Conservation (phyloP, 1,140 invertebrate genomes). For the Sarcophaga bullata region DNA sequence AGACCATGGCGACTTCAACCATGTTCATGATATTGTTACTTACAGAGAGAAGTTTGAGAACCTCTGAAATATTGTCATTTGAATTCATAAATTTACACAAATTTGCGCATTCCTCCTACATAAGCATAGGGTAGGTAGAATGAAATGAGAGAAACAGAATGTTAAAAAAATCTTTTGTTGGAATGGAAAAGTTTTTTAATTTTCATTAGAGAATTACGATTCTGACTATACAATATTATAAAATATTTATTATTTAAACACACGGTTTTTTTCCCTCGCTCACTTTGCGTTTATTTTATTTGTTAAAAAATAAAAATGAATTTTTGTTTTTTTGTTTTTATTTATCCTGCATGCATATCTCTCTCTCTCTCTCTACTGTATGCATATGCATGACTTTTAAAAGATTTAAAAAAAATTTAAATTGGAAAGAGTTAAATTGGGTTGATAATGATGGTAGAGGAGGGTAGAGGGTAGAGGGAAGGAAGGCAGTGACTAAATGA, state of each 20-base stretch:
- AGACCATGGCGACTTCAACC: too few relatives aligned
- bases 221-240: not conserved
- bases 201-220: constrained; percentile 15
- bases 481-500: not conserved
- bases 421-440: too few relatives aligned
- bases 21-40: too few relatives aligned
- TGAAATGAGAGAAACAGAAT: not conserved
- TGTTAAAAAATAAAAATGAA: too few relatives aligned
- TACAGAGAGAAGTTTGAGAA: not conserved
- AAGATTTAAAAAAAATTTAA: too few relatives aligned
- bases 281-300: too few relatives aligned
- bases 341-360: too few relatives aligned
- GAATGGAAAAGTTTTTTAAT: not conserved
- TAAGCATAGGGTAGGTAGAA: not conserved
- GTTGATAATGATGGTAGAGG: not conserved
- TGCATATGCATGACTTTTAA: too few relatives aligned
- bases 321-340: too few relatives aligned
- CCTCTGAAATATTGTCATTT: not conserved
- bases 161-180: constrained; percentile 14
- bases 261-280: too few relatives aligned
- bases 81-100: not conserved
- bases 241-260: too few relatives aligned
- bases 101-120: not conserved
- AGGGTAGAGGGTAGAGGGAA: not conserved
- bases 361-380: too few relatives aligned